Base-by-base conservation (phyloP, 2,113 vertebrate genomes). In the Genyomyrus donnyi region DNA sequence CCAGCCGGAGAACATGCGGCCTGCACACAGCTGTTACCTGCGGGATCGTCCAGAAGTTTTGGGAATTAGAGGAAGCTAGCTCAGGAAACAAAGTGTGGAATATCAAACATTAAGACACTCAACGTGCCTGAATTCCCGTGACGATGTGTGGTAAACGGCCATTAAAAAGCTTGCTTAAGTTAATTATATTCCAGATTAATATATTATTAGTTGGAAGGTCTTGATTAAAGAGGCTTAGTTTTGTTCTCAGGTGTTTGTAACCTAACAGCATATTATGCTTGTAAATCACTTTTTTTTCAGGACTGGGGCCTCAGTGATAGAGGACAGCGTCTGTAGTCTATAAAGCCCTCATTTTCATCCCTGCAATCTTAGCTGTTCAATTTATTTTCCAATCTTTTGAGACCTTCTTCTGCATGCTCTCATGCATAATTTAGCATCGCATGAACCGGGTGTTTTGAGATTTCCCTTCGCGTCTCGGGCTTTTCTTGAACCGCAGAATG, bases 351-450 rank as follows among this genome's bases (percentile, higher is more conserved):
- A 56, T 87, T 87, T 87, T 53, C 85, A 56, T 87, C 50, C 50
- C 17, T 87, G 49, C 85, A 48, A 56, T 53, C n/a, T n/a, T 87
- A 39, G 85, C 48, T 87, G 50, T 53, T 53, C 48, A 53, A 53
- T 87, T 24, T 53, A 87, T 87, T 87, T 87, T 87, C 21, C 85
- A 52, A 10, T 53, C 85, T 87, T 31, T 35, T 53, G 85, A 53
- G 85, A 53, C 45, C 24, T 53, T 27, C 56, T 62, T 88, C 52
- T n/a, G n/a, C 56, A 62, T n/a, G 56, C 21, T 62, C 56, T 45
- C 56, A 62, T 58, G 52, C 56, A 58, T 88, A 88, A 88, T 88
- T 88, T 58, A 88, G 4, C 35, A 31, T 35, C 27, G 21, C 19
- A 62, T 46, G 87, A 88, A 13, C 19, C 42, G 24, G 56, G 35